Conservation (phyloP, 2,113 vertebrate genomes). For the Heloderma charlesbogerti region DNA sequence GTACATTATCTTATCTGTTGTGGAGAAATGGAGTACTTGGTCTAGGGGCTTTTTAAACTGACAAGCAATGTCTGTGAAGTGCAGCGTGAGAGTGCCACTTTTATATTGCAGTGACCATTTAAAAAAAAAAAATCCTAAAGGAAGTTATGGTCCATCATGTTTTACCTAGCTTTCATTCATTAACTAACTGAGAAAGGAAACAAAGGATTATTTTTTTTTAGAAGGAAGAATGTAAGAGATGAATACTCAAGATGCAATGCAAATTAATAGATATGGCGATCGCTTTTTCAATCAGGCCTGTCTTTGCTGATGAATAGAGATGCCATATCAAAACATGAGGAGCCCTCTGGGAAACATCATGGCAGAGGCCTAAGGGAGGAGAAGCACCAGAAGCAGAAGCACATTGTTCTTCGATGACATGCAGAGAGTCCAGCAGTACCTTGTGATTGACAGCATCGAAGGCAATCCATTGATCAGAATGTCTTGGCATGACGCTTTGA, state of each 20-base stretch:
- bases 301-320: slow-evolving; percentile 33
- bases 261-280: slow-evolving; percentile 17
- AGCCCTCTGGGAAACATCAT: not conserved
- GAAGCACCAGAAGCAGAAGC: not conserved
- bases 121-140: not conserved
- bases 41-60: too few relatives aligned
- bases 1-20: too few relatives aligned
- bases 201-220: not conserved
- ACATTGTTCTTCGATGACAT: slow-evolving; percentile 6
- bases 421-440: not conserved
- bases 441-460: slow-evolving; percentile 25
- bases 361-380: not conserved
- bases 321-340: slow-evolving; percentile 5
- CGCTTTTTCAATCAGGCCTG: slow-evolving; percentile 28
- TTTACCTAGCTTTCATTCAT: not conserved
- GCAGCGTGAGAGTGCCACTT: not conserved
- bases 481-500: slow-evolving; percentile 24
- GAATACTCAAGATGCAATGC: slow-evolving; percentile 16
- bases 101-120: not conserved
- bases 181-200: slow-evolving; percentile 16
- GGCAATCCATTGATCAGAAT: slow-evolving; percentile 36
- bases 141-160: not conserved
- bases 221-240: not conserved
- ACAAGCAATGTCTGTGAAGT: not conserved
- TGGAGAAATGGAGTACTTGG: not conserved